Evolutionary conservation across 2,888 invertebrate genomes (phyloP), one percentile per base, ranked within the genome.

Genomic region (Tiphia femorata): DNA sequence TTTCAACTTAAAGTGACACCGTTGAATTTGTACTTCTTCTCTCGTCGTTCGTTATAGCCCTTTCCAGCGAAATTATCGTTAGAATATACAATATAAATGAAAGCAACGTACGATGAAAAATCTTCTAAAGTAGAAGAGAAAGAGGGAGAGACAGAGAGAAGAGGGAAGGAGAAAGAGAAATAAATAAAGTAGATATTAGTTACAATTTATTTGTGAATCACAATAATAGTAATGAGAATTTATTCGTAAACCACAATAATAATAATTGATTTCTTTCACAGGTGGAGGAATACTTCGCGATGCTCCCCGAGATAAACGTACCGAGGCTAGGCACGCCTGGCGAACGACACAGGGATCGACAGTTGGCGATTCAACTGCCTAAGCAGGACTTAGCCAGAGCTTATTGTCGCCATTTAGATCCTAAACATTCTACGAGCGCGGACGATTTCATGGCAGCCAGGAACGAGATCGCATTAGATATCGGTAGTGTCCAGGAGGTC

Each of bases 381-480:
- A 93, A 93, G 83, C 97, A 97, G 86, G 98, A 98, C 83, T 88
- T 98, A 56, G 93, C 96, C 6, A 86, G 94, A 72, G 90, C 92
- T 49, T 96, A 96, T 81, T 97, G 97, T 84, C 90, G 91, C 78
- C 93, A 95, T 82, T 87, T 98, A 56, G 93, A 93, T 65, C 86
- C 91, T 14, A 88, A 89, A 76, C 90, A 94, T 79, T 88, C 89
- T 77, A 89, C 90, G 67, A 92, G 94, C 75, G 98, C 93, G 83
- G 93, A 96, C 85, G 96, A 97, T 84, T 98, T 98, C 84, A 92
- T 97, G 71, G 91, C 95, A 46, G 94, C 94, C 49, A 88, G 98
- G 48, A 98, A 98, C 84, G 96, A 97, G 86, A 93, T 96, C 74
- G 96, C 97, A 33, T 88, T 98, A 79, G 98, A 98, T 84, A 95